phyloP scores from a whole-genome alignment of 1,140 invertebrate genomes.

The Diachasma alloeum region DNA sequence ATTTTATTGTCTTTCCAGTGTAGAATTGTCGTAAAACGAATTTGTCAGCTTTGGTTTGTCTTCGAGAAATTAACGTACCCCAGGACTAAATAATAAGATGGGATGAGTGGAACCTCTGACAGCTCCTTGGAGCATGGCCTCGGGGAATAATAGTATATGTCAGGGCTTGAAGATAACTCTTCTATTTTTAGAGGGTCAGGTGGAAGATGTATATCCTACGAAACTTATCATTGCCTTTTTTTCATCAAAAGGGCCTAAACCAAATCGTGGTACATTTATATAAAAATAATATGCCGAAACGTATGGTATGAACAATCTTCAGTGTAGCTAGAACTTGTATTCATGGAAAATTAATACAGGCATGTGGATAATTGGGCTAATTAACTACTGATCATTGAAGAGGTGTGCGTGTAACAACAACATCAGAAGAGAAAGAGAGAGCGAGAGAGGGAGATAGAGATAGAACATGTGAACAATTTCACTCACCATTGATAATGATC shows the following conservation, averaged over 20 bases:
- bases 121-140: constrained; percentile 28
- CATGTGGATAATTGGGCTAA: background rate
- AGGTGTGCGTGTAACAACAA: background rate
- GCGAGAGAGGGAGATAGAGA: no score
- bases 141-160: background rate
- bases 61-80: no score
- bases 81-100: background rate
- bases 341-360: background rate
- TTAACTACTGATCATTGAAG: background rate
- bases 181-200: constrained; percentile 5
- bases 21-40: no score
- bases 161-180: background rate
- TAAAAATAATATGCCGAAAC: no score
- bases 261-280: no score
- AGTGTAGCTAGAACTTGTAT: background rate
- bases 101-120: background rate
- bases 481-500: background rate
- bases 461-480: background rate
- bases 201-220: constrained; percentile 4
- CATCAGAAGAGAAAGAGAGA: no score
- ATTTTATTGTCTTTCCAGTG: no score
- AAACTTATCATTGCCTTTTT: background rate
- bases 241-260: no score
- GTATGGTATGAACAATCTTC: no score
- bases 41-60: no score